A percentile compares a stretch with the other conserved stretches of the same genome.
phyloP scores from a whole-genome alignment of 2,797 vertebrate genomes.

The Myoxocephalus aenaeus region DNA sequence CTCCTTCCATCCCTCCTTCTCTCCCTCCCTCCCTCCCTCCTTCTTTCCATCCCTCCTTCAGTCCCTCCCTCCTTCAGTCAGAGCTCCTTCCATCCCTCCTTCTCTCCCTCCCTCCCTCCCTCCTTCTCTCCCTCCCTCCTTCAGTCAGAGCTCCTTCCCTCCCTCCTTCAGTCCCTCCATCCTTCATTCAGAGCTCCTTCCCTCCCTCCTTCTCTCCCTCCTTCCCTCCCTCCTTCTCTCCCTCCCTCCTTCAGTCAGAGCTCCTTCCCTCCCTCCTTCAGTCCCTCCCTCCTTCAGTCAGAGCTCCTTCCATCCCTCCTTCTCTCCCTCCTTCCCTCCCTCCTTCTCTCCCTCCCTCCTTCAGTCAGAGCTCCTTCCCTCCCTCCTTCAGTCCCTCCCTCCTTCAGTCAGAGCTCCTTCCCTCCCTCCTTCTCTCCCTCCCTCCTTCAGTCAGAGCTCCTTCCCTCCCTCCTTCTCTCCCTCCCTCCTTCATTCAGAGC shows the following conservation, averaged over 20 bases:
- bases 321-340: not conserved
- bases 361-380: not conserved
- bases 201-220: no score
- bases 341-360: slow-evolving; percentile 32
- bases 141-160: no score
- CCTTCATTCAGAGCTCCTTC: no score
- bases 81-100: no score
- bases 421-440: no score
- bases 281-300: slow-evolving; percentile 9
- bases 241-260: no score
- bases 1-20: slow-evolving; percentile 6
- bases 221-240: no score
- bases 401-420: no score
- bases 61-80: slow-evolving; percentile 27
- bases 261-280: slow-evolving; percentile 12
- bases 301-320: not conserved
- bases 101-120: slow-evolving; percentile 22
- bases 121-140: slow-evolving; percentile 1
- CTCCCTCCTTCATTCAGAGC: not conserved
- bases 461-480: slow-evolving; percentile 9
- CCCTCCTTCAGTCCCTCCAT: no score
- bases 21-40: no score
- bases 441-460: not conserved
- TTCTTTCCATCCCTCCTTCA: not conserved
- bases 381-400: not conserved